Evolutionary conservation across 2,797 vertebrate species (phyloP).

Genomic region (Mastacembelus armatus): DNA sequence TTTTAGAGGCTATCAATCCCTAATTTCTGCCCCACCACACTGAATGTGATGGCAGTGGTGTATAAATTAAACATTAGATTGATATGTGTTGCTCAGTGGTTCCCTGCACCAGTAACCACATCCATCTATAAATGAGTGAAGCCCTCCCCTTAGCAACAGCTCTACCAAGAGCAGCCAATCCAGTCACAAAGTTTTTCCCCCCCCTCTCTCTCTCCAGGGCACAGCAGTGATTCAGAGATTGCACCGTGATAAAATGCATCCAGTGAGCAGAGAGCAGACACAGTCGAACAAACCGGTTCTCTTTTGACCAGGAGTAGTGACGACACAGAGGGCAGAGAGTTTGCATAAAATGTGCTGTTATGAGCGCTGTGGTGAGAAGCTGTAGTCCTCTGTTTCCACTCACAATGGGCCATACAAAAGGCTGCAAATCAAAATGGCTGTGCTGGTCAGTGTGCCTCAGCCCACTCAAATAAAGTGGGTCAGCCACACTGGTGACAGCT

Average conservation of each 20-base stretch:
- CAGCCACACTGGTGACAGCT: constrained; percentile 69
- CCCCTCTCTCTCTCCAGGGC: constrained; percentile 19
- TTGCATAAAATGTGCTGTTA: constrained; percentile 48
- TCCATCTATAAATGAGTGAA: constrained; percentile 48
- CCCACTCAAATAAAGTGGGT: constrained; percentile 77
- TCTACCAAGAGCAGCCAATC: constrained; percentile 74
- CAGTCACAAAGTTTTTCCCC: neutral
- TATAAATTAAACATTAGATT: constrained; percentile 13
- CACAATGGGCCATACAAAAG: constrained; percentile 64
- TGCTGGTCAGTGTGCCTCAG: constrained; percentile 65
- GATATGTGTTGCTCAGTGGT: constrained; percentile 38
- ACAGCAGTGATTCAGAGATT: constrained; percentile 66
- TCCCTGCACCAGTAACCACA: constrained; percentile 27
- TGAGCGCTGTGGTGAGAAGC: constrained; percentile 28
- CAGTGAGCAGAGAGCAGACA: constrained; percentile 38
- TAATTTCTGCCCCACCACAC: neutral
- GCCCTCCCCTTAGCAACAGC: constrained; percentile 81
- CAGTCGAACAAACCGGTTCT: constrained; percentile 35
- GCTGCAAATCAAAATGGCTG: constrained; percentile 72
- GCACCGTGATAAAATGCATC: constrained; percentile 47
- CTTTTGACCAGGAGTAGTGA: constrained; percentile 14
- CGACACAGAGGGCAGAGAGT: constrained; percentile 27
- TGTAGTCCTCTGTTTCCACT: constrained; percentile 40
- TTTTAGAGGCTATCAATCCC: neutral
- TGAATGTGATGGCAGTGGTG: neutral